phyloP scores from a whole-genome alignment of 2,888 invertebrate species.

The Baccha elongata region DNA sequence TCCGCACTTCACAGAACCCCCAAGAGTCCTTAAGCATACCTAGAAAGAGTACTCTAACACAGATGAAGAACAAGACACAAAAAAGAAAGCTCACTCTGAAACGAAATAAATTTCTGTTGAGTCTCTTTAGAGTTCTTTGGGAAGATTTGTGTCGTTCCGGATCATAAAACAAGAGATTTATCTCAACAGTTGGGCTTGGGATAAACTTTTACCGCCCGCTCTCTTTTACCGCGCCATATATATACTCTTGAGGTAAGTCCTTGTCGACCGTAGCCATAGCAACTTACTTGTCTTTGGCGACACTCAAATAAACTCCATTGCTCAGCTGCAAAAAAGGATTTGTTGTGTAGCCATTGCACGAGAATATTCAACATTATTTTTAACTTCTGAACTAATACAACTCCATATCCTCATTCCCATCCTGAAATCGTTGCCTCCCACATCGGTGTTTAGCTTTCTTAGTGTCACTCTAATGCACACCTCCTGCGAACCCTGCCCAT shows the following conservation, averaged over 20 bases:
- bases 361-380: conserved; percentile 69
- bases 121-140: conserved; percentile 73
- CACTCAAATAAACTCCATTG: conserved; percentile 31
- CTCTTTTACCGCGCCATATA: conserved; percentile 19
- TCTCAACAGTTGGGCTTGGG: conserved; percentile 70
- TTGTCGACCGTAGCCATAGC: conserved; percentile 37
- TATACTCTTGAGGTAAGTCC: conserved; percentile 51
- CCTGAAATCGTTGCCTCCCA: not conserved
- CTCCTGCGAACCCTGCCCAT: conserved; percentile 56
- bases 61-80: not conserved
- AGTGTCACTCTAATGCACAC: conserved; percentile 69
- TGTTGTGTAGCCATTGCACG: conserved; percentile 49
- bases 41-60: conserved; percentile 21
- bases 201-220: conserved; percentile 62
- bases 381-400: conserved; percentile 65
- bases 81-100: conserved; percentile 55
- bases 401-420: conserved; percentile 26
- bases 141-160: conserved; percentile 74
- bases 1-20: not conserved
- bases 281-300: conserved; percentile 28
- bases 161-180: conserved; percentile 74
- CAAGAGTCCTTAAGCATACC: not conserved
- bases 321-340: conserved; percentile 22
- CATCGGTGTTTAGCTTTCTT: conserved; percentile 63
- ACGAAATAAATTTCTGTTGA: conserved; percentile 72